Evolutionary conservation across 2,113 vertebrate species (phyloP).

Genomic region (Atlantisia rogersi): DNA sequence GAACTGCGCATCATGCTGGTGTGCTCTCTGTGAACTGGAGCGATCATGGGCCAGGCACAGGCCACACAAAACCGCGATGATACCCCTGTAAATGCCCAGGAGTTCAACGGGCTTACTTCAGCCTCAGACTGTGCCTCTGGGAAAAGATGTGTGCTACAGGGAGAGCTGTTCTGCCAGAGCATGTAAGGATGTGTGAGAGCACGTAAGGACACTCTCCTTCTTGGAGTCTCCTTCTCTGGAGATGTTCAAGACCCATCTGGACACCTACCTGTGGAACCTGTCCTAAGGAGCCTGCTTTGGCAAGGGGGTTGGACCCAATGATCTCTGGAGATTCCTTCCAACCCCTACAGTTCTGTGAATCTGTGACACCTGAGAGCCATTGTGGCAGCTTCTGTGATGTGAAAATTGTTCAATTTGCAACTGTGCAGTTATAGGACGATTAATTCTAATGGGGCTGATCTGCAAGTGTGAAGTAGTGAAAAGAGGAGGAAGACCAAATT

Average conservation of each 20-base stretch:
- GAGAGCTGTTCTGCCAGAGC: not conserved
- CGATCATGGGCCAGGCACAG: not conserved
- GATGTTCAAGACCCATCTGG: too few relatives aligned
- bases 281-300: too few relatives aligned
- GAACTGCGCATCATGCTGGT: not conserved
- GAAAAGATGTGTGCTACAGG: not conserved
- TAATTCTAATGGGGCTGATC: not conserved
- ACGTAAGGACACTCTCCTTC: too few relatives aligned
- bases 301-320: too few relatives aligned
- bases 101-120: not conserved
- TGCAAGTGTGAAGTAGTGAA: not conserved
- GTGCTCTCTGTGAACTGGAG: not conserved
- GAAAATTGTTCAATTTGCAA: not conserved
- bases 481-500: not conserved
- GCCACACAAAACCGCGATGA: not conserved
- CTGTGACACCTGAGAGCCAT: not conserved
- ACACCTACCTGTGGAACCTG: too few relatives aligned
- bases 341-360: too few relatives aligned
- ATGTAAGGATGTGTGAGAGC: not conserved
- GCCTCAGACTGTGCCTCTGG: not conserved
- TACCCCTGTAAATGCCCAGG: not conserved
- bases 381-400: not conserved
- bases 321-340: too few relatives aligned
- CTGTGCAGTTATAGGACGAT: not conserved
- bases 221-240: too few relatives aligned